A percentile compares a stretch with the other conserved stretches of the same genome.
Evolutionary conservation across 2,797 vertebrate genomes (phyloP).

Genomic region (Microctenopoma steveboyesi): DNA sequence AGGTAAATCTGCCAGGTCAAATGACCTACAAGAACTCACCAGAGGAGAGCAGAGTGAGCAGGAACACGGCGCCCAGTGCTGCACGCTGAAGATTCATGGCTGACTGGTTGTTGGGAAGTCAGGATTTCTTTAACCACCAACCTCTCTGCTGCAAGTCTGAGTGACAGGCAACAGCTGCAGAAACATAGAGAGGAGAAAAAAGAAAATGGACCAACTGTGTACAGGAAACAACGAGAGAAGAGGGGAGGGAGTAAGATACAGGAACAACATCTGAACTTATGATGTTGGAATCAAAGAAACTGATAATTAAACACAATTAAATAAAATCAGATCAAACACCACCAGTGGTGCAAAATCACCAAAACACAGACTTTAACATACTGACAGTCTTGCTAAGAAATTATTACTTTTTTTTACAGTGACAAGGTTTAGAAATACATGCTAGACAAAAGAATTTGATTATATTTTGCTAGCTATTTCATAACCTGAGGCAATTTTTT

Average conservation of each 20-base stretch:
- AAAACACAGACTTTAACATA: too few species aligned
- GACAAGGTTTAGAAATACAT: too few species aligned
- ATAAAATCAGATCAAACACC: too few species aligned
- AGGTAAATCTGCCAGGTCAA: neutral
- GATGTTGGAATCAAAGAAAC: too few species aligned
- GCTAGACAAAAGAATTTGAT: too few species aligned
- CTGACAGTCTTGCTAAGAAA: too few species aligned
- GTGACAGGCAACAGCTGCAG: conserved; percentile 78
- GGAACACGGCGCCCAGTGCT: conserved; percentile 19
- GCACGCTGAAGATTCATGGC: conserved; percentile 59
- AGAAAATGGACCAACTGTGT: conserved; percentile 51
- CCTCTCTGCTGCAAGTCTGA: conserved; percentile 54
- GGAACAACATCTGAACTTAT: neutral
- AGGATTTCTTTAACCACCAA: conserved; percentile 15
- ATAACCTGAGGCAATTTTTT: too few species aligned
- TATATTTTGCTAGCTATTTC: neutral
- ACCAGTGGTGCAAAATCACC: too few species aligned
- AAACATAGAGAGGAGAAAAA: conserved; percentile 64
- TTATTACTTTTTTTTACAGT: too few species aligned
- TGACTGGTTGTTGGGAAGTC: neutral
- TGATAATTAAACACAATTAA: too few species aligned
- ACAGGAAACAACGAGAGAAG: conserved; percentile 11
- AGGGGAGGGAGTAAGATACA: neutral
- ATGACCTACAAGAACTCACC: conserved; percentile 49
- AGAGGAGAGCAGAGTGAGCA: conserved; percentile 53